Percentiles rank a stretch among this genome's conserved stretches.
Evolutionary conservation across 1,140 invertebrate species (phyloP).

Genomic region (Gryon sp.): DNA sequence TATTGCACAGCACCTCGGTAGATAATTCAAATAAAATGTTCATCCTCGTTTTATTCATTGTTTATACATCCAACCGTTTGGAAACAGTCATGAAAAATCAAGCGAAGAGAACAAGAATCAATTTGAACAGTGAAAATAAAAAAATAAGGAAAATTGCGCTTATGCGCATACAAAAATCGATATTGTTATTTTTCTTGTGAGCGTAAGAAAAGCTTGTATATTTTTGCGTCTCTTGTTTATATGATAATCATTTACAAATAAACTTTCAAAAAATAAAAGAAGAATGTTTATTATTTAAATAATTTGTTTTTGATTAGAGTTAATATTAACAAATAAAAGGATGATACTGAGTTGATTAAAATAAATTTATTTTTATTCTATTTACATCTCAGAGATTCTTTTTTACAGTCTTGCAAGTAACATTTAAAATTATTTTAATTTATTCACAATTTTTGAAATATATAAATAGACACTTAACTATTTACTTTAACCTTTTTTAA

Average conservation of each 20-base stretch:
- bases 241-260: conserved; percentile 74
- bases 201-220: conserved; percentile 76
- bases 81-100: conserved; percentile 58
- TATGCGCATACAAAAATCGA: conserved; percentile 64
- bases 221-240: conserved; percentile 77
- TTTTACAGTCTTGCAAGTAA: too few relatives aligned
- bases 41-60: conserved; percentile 57
- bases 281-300: background rate
- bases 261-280: conserved; percentile 47
- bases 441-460: too few relatives aligned
- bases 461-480: too few relatives aligned
- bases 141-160: conserved; percentile 30
- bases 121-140: conserved; percentile 1
- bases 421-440: too few relatives aligned
- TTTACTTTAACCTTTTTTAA: too few relatives aligned
- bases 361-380: too few relatives aligned
- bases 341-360: too few relatives aligned
- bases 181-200: conserved; percentile 76
- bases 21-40: conserved; percentile 51
- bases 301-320: too few relatives aligned
- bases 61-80: conserved; percentile 53
- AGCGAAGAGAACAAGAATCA: background rate
- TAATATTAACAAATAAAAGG: too few relatives aligned
- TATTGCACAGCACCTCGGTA: conserved; percentile 61
- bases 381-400: too few relatives aligned